Base-by-base conservation (phyloP, 1,140 invertebrate genomes). In the Maniola jurtina region DNA sequence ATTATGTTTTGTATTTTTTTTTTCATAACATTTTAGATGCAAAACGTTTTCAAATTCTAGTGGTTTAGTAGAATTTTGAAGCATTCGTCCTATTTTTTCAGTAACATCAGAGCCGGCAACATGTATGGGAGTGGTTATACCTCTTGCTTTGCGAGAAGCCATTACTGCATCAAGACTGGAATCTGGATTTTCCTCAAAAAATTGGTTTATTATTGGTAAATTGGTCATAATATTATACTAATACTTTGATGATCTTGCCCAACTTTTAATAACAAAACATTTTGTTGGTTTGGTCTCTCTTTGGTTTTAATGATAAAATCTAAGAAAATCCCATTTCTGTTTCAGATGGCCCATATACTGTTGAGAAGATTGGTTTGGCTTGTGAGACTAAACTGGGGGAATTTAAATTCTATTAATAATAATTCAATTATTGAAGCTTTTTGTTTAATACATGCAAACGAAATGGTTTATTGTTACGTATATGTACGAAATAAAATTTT, bases 61-160 rank as follows among this genome's bases (percentile, higher is more conserved):
- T 25, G 25, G 25, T 4, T 25, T 25, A 25, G 25, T 25, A 25
- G 25, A 25, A 25, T 2, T 25, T 25, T 25, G 4, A 4, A 25
- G 4, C 10, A 38, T 42, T 38, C 10, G 13, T 34, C 35, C 36
- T 13, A 34, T 33, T 15, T 57, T 62, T 61, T 34, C 47, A 96
- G 96, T 94, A 11, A 93, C 94, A 69, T 95, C 95, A 33, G 96
- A 97, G 82, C 96, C 96, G 11, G 94, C 96, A 13, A 79, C 96
- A 5, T 95, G 95, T 80, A 86, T 96, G 86, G 92, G 93, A 13
- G 89, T 91, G 36, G 88, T 86, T 2, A 91, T 96, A 11, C 92
- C 95, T 47, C 92, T 95, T 74, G 96, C 96, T 6, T 92, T 96
- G 61, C 92, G 94, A 69, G 90, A 95, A 67, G 96, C 96, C 1